phyloP scores from a whole-genome alignment of 2,113 vertebrate species.

The Epinephelus cyanopodus region DNA sequence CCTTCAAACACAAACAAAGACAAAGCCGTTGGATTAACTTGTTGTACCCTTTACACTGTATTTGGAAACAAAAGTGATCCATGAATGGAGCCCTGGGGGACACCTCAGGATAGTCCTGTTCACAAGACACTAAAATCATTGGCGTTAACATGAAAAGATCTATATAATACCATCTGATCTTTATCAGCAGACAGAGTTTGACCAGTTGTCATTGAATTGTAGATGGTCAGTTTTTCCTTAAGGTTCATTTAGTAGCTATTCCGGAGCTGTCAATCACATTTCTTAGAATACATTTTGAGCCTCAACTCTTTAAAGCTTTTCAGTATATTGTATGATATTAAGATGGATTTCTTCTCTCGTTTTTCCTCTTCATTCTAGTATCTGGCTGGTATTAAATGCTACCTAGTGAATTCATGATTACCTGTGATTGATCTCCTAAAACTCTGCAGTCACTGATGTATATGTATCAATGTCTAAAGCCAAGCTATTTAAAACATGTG shows the following conservation, averaged over 20 bases:
- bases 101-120: not conserved
- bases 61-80: not conserved
- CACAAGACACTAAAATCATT: not conserved
- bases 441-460: not conserved
- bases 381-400: not conserved
- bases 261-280: too few relatives aligned
- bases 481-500: not conserved
- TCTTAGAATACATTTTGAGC: too few relatives aligned
- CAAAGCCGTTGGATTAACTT: too few relatives aligned
- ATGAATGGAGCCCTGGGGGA: not conserved
- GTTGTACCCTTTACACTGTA: not conserved
- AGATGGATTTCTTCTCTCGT: not conserved
- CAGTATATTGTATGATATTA: not conserved
- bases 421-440: not conserved
- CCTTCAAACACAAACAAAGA: not conserved
- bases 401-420: not conserved
- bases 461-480: not conserved
- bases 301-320: not conserved
- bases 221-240: too few relatives aligned
- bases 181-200: not conserved
- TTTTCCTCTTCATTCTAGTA: not conserved
- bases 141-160: too few relatives aligned
- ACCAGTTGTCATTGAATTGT: too few relatives aligned
- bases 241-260: too few relatives aligned
- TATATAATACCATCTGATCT: not conserved